These are phyloP conservation scores for Callosobruchus maculatus DNA, from an alignment of 2,888 invertebrate species.

Conservation along the genomic window DNA sequence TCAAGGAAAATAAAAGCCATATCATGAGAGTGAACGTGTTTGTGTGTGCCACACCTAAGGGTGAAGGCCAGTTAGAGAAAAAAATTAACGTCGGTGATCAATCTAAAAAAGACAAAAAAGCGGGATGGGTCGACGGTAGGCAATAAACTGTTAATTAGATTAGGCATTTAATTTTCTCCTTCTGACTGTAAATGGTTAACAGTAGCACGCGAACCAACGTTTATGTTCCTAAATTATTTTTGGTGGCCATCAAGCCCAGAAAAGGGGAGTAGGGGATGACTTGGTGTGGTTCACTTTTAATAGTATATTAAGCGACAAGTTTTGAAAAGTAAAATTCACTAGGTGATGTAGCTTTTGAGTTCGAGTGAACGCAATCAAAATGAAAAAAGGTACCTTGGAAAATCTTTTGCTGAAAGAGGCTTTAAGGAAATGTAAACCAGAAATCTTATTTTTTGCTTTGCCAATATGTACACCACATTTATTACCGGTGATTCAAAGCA, in stretches of 20 bases:
- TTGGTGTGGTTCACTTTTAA: neutral
- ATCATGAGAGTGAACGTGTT: neutral
- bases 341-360: too few species aligned
- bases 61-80: neutral
- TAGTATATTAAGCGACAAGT: too few species aligned
- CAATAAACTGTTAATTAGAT: slow-evolving; percentile 42
- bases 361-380: too few species aligned
- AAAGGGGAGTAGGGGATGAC: neutral
- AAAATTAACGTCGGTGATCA: neutral
- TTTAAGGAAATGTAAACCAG: too few species aligned
- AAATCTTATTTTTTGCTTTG: too few species aligned
- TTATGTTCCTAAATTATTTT: neutral
- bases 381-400: too few species aligned
- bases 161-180: slow-evolving; percentile 35
- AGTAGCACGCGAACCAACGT: slow-evolving; percentile 13
- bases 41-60: neutral
- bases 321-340: too few species aligned
- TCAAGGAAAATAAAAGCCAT: too few species aligned
- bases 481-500: too few species aligned
- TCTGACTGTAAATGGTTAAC: slow-evolving; percentile 5
- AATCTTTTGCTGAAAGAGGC: too few species aligned
- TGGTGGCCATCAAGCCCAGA: slow-evolving; percentile 9
- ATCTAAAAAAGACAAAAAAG: neutral
- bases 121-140: neutral
- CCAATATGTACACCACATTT: too few species aligned